Evolutionary conservation across 2,113 vertebrate genomes (phyloP), one percentile per base, ranked within the genome.

Genomic region (Thalassarche chlororhynchos): DNA sequence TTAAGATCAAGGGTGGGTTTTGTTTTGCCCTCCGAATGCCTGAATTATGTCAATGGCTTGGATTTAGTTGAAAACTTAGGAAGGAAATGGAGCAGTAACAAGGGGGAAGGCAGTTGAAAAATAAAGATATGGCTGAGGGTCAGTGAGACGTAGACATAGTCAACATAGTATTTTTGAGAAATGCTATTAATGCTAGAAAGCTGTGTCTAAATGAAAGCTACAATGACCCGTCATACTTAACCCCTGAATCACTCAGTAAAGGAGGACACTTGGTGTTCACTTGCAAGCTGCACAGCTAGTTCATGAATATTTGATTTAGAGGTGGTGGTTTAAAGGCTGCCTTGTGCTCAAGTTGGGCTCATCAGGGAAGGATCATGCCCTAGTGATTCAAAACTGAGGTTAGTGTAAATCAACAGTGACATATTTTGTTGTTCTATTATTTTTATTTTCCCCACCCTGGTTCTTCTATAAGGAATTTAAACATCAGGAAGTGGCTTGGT

Each of bases 51-150:
- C 94, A 97, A 71, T 78, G 57, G 23, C 69, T 94, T 75, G 55
- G 38, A 84, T 78, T 96, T 52, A 78, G 23, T 25, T 61, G 72
- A 66, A 95, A 90, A 90, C 57, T 92, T 81, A 21, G 68, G 90
- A 84, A 94, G 95, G 92, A 96, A 97, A 64, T 40, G 19, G 77
- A 86, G 57, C 93, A 87, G 71, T 40, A 74, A 71, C 76, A 95
- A 90, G 14, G 36, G 49, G 55, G 16, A 90, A 89, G 61, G 81
- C 94, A 78, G 47, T 29, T 94, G 74, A 85, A 94, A 96, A 93
- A 81, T 87, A 78, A 94, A 86, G 76, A 75, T 82, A 79, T 36
- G 87, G 36, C 84, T 87, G 42, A 34, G 74, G 61, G 84, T 95
- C 89, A 95, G 61, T 1, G 69, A 65, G 61, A 89, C 2, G 5